A percentile compares a stretch with the other conserved stretches of the same genome.
Conservation (phyloP, 2,113 vertebrate genomes). For the Myodes glareolus region DNA sequence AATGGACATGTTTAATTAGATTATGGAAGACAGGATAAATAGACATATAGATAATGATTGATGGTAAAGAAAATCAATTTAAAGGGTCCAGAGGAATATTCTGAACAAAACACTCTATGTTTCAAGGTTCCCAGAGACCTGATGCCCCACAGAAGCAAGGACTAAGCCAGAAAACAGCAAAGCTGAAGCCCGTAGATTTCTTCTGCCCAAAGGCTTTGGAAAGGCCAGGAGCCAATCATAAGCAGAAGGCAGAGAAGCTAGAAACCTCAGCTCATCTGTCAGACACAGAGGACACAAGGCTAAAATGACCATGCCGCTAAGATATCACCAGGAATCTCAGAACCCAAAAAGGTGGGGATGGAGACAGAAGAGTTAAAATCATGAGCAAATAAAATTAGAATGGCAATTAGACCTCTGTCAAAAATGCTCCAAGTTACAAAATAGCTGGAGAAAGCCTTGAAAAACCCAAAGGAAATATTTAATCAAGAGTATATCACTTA, state of each 20-base stretch:
- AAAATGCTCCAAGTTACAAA: not conserved
- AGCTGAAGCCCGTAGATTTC: not conserved
- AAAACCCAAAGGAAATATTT: not conserved
- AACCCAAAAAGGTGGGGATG: not conserved
- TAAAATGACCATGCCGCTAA: not conserved
- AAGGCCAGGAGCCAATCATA: not conserved
- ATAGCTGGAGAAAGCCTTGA: not conserved
- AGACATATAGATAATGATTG: not conserved
- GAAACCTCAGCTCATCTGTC: not conserved
- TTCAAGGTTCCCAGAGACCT: not conserved
- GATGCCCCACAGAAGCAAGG: not conserved
- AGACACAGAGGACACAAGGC: not conserved
- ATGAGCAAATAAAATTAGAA: not conserved
- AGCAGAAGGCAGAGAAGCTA: not conserved
- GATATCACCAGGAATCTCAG: not conserved
- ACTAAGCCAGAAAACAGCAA: not conserved
- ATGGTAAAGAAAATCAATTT: not conserved
- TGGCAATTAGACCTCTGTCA: not conserved
- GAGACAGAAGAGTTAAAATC: not conserved
- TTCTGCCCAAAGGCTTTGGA: not conserved
- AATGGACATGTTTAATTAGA: not conserved
- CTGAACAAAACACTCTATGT: not conserved
- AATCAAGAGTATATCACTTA: not conserved
- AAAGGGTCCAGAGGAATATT: not conserved
- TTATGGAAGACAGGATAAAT: not conserved